Conservation (phyloP, 2,113 vertebrate genomes). For the Sula dactylatra region DNA sequence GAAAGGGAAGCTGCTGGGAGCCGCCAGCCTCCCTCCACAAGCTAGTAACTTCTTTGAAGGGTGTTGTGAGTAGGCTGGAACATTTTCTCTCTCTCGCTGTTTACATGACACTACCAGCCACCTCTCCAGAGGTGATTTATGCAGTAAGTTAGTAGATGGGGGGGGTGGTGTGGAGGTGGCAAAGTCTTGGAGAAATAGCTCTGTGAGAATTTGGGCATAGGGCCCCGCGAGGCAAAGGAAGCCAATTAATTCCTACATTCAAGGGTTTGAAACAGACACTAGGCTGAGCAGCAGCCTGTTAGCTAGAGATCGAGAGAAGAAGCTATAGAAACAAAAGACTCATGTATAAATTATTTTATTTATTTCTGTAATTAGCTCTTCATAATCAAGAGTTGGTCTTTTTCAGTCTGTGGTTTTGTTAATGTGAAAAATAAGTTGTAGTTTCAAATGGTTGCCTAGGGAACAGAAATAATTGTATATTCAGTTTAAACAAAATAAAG, state of each 20-base stretch:
- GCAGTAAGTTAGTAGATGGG: not conserved
- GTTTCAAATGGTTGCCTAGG: conserved; percentile 78
- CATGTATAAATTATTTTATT: conserved; percentile 84
- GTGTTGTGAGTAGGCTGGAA: not conserved
- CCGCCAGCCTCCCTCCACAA: not conserved
- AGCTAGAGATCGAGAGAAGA: conserved; percentile 19
- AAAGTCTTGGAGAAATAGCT: not conserved
- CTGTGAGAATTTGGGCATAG: not conserved
- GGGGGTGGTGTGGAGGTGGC: not conserved
- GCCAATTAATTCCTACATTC: not conserved
- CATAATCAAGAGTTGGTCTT: conserved; percentile 78
- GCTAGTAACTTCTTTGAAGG: not conserved
- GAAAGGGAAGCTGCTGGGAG: conserved; percentile 32
- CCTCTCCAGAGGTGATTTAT: conserved; percentile 14
- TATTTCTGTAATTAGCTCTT: conserved; percentile 83
- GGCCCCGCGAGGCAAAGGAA: not conserved
- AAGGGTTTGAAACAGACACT: conserved; percentile 26
- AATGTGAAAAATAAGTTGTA: conserved; percentile 76
- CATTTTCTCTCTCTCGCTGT: not conserved
- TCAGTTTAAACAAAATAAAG: conserved; percentile 80
- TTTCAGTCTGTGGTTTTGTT: conserved; percentile 77
- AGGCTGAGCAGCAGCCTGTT: conserved; percentile 49
- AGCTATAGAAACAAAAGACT: conserved; percentile 59
- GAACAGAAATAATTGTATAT: conserved; percentile 79
- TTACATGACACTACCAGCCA: conserved; percentile 34